Percentiles rank a stretch among this genome's conserved stretches.
phyloP scores from a whole-genome alignment of 2,888 invertebrate species.

The Patella pellucida region DNA sequence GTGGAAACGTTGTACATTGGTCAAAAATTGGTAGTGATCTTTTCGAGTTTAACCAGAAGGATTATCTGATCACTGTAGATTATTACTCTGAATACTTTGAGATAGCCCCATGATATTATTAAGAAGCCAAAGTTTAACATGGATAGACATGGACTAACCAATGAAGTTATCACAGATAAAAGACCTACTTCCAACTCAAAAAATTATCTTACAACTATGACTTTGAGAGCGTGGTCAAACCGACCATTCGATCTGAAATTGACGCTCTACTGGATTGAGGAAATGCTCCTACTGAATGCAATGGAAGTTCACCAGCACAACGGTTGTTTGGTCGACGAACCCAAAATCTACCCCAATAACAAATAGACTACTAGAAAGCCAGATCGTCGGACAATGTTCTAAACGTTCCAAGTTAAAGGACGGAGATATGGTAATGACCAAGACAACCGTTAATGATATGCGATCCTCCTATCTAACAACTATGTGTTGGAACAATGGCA shows the following conservation, averaged over 20 bases:
- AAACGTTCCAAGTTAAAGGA: not conserved
- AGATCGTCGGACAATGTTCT: not conserved
- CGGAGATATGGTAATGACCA: not conserved
- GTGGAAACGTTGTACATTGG: not conserved
- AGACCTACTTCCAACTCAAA: not conserved
- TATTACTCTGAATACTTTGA: slow-evolving; percentile 2
- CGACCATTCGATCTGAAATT: not conserved
- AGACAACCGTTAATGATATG: not conserved
- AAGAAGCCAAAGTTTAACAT: not conserved
- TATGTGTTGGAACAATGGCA: too few relatives aligned
- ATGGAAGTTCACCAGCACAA: not conserved
- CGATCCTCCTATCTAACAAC: not conserved
- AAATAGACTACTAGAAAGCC: not conserved
- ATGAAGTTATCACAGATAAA: not conserved
- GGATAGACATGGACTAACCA: not conserved
- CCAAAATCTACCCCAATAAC: not conserved
- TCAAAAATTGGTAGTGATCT: not conserved
- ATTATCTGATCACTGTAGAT: not conserved
- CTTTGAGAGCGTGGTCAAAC: not conserved
- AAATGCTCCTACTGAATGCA: not conserved
- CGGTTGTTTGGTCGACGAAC: not conserved
- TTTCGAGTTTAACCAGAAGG: not conserved
- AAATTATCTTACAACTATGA: not conserved
- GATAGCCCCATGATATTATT: not conserved
- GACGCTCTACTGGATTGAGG: not conserved